Evolutionary conservation across 2,113 vertebrate genomes (phyloP).

Genomic region (Willisornis vidua): DNA sequence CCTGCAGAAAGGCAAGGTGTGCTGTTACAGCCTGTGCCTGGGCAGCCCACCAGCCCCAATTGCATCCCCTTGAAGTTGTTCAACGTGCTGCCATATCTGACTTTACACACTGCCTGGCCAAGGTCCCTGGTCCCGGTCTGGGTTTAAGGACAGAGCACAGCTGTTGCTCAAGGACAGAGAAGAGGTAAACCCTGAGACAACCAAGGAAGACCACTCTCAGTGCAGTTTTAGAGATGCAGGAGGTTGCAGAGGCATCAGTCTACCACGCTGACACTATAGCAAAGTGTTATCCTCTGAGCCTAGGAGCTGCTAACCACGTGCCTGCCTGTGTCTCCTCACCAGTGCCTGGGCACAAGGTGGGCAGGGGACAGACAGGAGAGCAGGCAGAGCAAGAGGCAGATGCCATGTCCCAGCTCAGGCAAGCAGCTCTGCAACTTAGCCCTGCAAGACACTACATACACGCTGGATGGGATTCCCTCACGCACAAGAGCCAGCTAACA

Average conservation of each 20-base stretch:
- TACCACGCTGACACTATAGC: neutral
- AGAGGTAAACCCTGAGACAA: neutral
- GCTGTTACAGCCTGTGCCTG: neutral
- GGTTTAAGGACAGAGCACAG: neutral
- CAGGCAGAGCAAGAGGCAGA: neutral
- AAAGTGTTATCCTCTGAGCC: neutral
- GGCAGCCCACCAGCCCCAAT: neutral
- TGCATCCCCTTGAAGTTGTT: neutral
- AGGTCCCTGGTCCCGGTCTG: neutral
- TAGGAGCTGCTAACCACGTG: neutral
- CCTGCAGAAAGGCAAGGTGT: constrained; percentile 75
- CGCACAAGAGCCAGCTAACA: neutral
- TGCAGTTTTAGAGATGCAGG: neutral
- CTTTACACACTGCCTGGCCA: neutral
- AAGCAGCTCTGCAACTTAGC: neutral
- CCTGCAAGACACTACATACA: neutral
- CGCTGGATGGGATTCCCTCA: neutral
- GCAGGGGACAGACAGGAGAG: neutral
- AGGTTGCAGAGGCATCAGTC: neutral
- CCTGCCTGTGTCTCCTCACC: neutral
- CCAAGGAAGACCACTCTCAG: neutral
- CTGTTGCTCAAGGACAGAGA: neutral
- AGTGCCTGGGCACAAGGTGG: neutral
- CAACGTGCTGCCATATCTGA: neutral
- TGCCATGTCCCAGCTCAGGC: neutral